Percentiles rank a stretch among this genome's conserved stretches.
Evolutionary conservation across 2,797 vertebrate genomes (phyloP).

Genomic region (Microchirus variegatus): DNA sequence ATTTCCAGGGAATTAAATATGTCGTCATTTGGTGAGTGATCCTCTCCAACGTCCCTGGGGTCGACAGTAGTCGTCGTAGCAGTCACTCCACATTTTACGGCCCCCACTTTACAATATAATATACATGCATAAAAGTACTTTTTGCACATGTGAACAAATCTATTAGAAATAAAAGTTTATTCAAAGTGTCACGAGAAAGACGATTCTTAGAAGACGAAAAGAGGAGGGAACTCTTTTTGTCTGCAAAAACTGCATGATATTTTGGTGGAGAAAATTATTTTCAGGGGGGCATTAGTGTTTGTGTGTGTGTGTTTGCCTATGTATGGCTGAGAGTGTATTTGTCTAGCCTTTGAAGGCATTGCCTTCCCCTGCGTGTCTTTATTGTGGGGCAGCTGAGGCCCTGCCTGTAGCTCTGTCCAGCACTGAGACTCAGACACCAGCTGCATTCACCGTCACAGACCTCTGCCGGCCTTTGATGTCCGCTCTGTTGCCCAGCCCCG

Average conservation of each 20-base stretch:
- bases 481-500: constrained; percentile 83
- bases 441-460: constrained; percentile 92
- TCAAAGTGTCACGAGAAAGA: constrained; percentile 20
- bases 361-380: constrained; percentile 75
- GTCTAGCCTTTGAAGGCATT: constrained; percentile 76
- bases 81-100: constrained; percentile 6
- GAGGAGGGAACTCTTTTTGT: constrained; percentile 31
- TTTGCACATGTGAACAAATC: too few relatives aligned
- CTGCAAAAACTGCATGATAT: constrained; percentile 34
- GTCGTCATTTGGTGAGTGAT: constrained; percentile 7
- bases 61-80: neutral
- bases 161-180: neutral
- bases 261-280: constrained; percentile 41
- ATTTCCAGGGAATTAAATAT: constrained; percentile 11
- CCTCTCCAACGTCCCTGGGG: constrained; percentile 20
- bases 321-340: constrained; percentile 85
- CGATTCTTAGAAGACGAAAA: constrained; percentile 20
- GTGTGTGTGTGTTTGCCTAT: constrained; percentile 60
- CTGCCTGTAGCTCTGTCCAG: constrained; percentile 93
- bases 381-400: constrained; percentile 82
- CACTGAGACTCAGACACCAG: constrained; percentile 93
- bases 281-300: constrained; percentile 39
- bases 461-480: constrained; percentile 88
- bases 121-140: constrained; percentile 22
- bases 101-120: neutral